Evolutionary conservation across 2,113 vertebrate genomes (phyloP).

Genomic region (Mystacornis crossleyi): DNA sequence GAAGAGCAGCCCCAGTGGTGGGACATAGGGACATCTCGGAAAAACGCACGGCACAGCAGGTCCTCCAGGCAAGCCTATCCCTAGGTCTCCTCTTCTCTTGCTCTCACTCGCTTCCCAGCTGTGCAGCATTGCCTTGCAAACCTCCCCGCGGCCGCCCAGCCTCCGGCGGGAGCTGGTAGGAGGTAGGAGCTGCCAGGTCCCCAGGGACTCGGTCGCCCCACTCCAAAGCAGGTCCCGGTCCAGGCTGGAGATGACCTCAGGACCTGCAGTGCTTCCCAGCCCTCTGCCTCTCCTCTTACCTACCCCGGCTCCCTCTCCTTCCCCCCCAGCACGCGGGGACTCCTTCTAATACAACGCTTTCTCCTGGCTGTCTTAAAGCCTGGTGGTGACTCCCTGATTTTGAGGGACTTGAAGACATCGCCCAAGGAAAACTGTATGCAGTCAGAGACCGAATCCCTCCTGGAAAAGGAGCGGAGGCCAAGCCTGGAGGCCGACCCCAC

Average conservation of each 20-base stretch:
- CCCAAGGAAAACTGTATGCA: slow-evolving; percentile 81
- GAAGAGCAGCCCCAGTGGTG: background rate
- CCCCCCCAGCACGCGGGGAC: background rate
- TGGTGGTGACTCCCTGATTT: slow-evolving; percentile 80
- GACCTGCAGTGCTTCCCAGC: slow-evolving; percentile 26
- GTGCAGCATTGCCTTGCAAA: slow-evolving; percentile 10
- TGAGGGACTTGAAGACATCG: slow-evolving; percentile 83
- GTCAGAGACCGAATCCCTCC: slow-evolving; percentile 85
- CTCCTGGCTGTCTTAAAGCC: slow-evolving; percentile 76
- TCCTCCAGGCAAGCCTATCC: background rate
- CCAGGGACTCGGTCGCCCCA: background rate
- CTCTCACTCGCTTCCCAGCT: slow-evolving; percentile 23
- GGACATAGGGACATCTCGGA: background rate
- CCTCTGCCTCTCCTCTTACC: slow-evolving; percentile 46
- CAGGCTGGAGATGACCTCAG: background rate
- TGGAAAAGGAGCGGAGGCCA: slow-evolving; percentile 80
- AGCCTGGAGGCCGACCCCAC: slow-evolving; percentile 48
- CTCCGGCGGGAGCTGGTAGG: background rate
- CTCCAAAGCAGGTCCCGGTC: background rate
- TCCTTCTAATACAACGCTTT: slow-evolving; percentile 65
- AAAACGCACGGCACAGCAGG: background rate
- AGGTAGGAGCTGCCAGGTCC: background rate
- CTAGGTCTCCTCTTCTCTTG: background rate
- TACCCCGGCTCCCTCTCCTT: background rate
- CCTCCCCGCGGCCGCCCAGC: background rate